Base-by-base conservation (phyloP, 2,113 vertebrate genomes). In the Dromaius novaehollandiae region DNA sequence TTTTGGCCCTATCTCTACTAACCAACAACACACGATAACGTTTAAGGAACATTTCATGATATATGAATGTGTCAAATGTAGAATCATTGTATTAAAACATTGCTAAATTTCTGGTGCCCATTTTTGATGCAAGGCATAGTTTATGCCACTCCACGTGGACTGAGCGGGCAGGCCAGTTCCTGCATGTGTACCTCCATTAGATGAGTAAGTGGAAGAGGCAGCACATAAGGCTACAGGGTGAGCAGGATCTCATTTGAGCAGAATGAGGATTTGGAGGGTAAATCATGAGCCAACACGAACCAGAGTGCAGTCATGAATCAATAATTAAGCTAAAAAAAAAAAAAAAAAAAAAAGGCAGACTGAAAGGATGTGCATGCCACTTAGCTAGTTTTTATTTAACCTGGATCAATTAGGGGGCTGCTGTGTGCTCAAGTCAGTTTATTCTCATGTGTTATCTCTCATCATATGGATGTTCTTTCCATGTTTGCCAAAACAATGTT, bases 361-460 rank as follows among this genome's bases (percentile, higher is more conserved):
- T 81, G 64, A 15, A 61, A 90, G 58, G 80, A 50, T 13, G 13
- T 32, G 20, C 0, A 1, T 63, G 68, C 61, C 44, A 64, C 61
- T 81, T 30, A 13, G 11, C 19, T 82, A 19, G 9, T 50, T 85
- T 56, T 78, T 48, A 28, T 82, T 92, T 42, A 24, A 26, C 48
- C 38, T 79, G 46, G 11, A 0, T 48, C 0, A 0, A 13, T 60
- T 34, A 61, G n/a, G 28, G 46, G 12, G 11, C 65, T 69, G 70
- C 50, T 91, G 12, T 0, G 0, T 70, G 8, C 44, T 92, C 56
- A 15, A 0, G 1, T 89, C 75, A 63, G 14, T 91, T 80, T 76
- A 80, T 73, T 48, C 75, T 44, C 79, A 48, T 73, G 58, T 74
- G 71, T 38, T 66, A 71, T 64, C 36, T 46, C n/a, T n/a, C n/a